Evolutionary conservation across 2,797 vertebrate species (phyloP).

Genomic region (Bovichtus variegatus): DNA sequence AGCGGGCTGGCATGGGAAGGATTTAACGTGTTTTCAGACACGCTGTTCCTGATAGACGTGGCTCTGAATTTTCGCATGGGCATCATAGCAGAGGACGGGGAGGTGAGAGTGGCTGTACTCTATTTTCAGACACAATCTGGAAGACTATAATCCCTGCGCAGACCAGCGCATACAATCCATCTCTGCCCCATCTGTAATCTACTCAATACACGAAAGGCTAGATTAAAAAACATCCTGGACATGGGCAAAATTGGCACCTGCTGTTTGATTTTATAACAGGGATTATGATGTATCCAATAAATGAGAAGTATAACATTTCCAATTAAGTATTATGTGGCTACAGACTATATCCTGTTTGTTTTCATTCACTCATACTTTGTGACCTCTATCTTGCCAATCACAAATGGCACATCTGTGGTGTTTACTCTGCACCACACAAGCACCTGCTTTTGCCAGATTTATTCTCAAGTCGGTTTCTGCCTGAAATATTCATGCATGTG

Average conservation of each 20-base stretch:
- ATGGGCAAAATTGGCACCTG: constrained; percentile 61
- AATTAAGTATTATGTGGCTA: constrained; percentile 52
- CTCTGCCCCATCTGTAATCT: constrained; percentile 75
- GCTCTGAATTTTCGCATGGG: constrained; percentile 87
- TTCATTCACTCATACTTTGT: constrained; percentile 43
- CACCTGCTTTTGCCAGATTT: constrained; percentile 55
- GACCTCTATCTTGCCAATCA: constrained; percentile 54
- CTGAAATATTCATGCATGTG: constrained; percentile 57
- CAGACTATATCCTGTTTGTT: constrained; percentile 57
- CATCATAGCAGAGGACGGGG: constrained; percentile 84
- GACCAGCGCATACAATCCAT: constrained; percentile 67
- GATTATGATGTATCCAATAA: constrained; percentile 59
- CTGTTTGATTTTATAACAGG: constrained; percentile 70
- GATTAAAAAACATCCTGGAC: constrained; percentile 69
- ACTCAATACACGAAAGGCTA: constrained; percentile 69
- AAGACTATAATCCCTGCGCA: constrained; percentile 67
- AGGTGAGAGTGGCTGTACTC: constrained; percentile 77
- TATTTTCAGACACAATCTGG: constrained; percentile 77
- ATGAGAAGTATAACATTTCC: constrained; percentile 53
- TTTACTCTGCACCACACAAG: constrained; percentile 18
- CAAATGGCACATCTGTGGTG: constrained; percentile 54
- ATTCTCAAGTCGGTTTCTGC: constrained; percentile 1
- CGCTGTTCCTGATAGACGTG: constrained; percentile 86
- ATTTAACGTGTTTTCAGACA: constrained; percentile 88
- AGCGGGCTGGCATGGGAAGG: constrained; percentile 83